Evolutionary conservation across 2,888 invertebrate species (phyloP), one percentile per base, ranked within the genome.

Genomic region (Noctua janthe): DNA sequence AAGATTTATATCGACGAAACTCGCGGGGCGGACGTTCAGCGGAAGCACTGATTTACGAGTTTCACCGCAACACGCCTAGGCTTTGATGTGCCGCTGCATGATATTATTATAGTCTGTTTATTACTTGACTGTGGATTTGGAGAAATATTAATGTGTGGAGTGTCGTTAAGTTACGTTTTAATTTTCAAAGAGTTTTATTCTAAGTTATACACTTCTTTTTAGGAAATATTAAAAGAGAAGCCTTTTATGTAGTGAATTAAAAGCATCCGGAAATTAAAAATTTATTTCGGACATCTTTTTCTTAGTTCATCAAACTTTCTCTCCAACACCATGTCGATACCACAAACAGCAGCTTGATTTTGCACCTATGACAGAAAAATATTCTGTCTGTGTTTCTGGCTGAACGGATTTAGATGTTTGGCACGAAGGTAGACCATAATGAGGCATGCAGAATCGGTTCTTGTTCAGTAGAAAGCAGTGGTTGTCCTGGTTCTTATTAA

Each of bases 91-190:
- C 76, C 76, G 85, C 83, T 88, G 90, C 91, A 91, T 88, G 88
- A 89, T 91, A 87, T 91, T 92, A 93, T 93, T 88, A 86, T 76
- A 89, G 35, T 69, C 39, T 89, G 83, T 89, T 92, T 92, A 91
- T 87, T 83, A 89, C 91, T 77, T 59, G 39, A 29, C n/a, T 74
- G 39, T 90, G 43, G 56, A 81, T 78, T 64, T 66, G 39, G 67
- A 74, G 82, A 73, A 47, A 76, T 67, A 74, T 73, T 23, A 66
- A 70, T 72, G 43, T 74, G 47, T 2, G 23, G 47, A 29, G 17
- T 71, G 77, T 59, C 66, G 71, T 74, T 74, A 66, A 72, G 67
- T 72, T 35, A 43, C 73, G 47, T 72, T 62, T 69, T 76, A 62
- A 72, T 76, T 47, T 35, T 29, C n/a, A 7, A 69, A 54, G 20